These are phyloP conservation scores for Amphiura filiformis DNA, from an alignment of 35 echinoderm and acorn worm species.

Conservation along the genomic window DNA sequence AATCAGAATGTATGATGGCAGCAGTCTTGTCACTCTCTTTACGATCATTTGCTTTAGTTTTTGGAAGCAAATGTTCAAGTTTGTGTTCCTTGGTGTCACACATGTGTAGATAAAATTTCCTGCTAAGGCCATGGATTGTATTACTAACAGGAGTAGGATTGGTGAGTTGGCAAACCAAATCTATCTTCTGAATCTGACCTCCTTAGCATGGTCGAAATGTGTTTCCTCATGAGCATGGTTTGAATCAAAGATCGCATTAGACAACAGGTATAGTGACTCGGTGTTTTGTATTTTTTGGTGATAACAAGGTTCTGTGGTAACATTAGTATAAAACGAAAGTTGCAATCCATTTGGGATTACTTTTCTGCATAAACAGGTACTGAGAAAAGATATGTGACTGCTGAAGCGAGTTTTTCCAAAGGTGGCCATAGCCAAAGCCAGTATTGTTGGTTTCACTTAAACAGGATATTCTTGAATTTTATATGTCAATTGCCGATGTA, in stretches of 20 bases:
- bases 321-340: not conserved
- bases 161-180: not conserved
- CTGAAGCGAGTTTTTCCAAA: conserved; percentile 30
- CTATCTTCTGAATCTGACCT: not conserved
- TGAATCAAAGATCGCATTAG: too few relatives aligned
- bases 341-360: conserved; percentile 21
- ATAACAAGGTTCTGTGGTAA: too few relatives aligned
- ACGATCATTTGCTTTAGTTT: not conserved
- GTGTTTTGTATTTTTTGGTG: too few relatives aligned
- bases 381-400: conserved; percentile 16
- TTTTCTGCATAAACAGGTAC: conserved; percentile 8
- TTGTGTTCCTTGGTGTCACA: not conserved
- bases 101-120: not conserved
- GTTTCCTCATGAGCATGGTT: not conserved
- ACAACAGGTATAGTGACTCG: too few relatives aligned
- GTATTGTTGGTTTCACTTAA: not conserved
- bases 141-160: not conserved
- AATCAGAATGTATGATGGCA: conserved; percentile 4
- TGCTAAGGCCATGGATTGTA: not conserved
- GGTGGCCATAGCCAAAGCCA: conserved; percentile 21
- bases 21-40: not conserved
- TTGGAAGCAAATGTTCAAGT: not conserved
- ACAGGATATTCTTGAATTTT: not conserved
- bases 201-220: not conserved
- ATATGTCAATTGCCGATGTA: not conserved